phyloP scores from a whole-genome alignment of 1,140 invertebrate genomes.

The Solen grandis region DNA sequence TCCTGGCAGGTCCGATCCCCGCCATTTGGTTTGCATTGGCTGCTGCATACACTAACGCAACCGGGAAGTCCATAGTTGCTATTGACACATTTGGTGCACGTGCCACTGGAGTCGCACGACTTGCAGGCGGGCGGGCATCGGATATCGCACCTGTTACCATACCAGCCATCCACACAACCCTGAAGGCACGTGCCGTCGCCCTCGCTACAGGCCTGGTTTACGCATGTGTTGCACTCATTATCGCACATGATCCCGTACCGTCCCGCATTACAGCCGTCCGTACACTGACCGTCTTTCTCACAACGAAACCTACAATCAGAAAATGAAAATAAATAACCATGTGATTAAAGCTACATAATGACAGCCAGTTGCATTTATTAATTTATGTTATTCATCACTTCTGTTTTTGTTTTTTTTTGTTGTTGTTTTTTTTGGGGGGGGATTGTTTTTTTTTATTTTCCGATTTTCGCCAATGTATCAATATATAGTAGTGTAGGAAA shows the following conservation, averaged over 20 bases:
- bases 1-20: constrained; percentile 3
- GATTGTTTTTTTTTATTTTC: too few species aligned
- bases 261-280: constrained; percentile 19
- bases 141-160: not conserved
- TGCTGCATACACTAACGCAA: constrained; percentile 13
- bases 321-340: not conserved
- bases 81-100: not conserved
- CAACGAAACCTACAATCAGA: constrained; percentile 5
- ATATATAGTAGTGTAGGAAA: not conserved
- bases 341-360: not conserved
- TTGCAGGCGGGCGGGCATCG: not conserved
- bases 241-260: constrained; percentile 16
- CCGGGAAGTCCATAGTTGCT: constrained; percentile 7
- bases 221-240: constrained; percentile 5
- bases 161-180: not conserved
- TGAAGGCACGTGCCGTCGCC: constrained; percentile 2
- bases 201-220: not conserved
- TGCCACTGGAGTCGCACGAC: not conserved
- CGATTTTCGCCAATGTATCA: not conserved
- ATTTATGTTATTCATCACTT: too few species aligned
- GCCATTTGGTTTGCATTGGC: not conserved
- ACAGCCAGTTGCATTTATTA: too few species aligned
- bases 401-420: too few species aligned
- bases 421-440: too few species aligned
- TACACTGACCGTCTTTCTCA: constrained; percentile 18